phyloP scores from a whole-genome alignment of 2,888 invertebrate genomes.

The Myopa tessellatipennis region DNA sequence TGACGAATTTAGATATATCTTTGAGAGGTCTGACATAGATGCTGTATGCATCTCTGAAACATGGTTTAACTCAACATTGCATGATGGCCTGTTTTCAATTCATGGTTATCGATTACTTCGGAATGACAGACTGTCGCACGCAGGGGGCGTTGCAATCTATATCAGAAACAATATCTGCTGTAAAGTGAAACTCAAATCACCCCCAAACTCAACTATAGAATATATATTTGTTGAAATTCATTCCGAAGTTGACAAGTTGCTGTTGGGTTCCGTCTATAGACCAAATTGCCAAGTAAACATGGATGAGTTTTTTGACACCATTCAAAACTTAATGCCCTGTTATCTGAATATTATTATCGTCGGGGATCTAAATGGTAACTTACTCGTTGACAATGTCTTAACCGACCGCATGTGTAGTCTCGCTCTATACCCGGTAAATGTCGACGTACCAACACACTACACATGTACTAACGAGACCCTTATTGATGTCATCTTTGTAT shows the following conservation, averaged over 20 bases:
- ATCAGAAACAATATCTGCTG: not conserved
- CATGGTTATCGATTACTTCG: not conserved
- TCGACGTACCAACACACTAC: not conserved
- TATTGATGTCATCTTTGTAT: conserved; percentile 3
- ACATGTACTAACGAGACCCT: not conserved
- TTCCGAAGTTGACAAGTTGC: not conserved
- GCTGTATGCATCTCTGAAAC: not conserved
- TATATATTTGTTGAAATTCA: not conserved
- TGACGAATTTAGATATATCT: conserved; percentile 19
- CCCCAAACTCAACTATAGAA: not conserved
- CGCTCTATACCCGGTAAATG: not conserved
- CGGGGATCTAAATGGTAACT: conserved; percentile 7
- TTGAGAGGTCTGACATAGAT: not conserved
- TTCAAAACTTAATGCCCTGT: not conserved
- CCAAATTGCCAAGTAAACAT: not conserved
- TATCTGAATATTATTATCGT: conserved; percentile 15
- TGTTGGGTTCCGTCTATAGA: conserved; percentile 3
- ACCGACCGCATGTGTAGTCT: conserved; percentile 1
- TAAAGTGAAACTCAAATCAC: not conserved
- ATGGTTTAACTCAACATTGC: not conserved
- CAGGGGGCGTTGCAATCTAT: not conserved
- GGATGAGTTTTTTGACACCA: conserved; percentile 3
- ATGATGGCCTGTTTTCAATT: not conserved
- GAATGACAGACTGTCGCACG: not conserved
- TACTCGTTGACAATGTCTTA: not conserved